phyloP scores from a whole-genome alignment of 2,888 invertebrate genomes.

The Tricholauxania praeusta region DNA sequence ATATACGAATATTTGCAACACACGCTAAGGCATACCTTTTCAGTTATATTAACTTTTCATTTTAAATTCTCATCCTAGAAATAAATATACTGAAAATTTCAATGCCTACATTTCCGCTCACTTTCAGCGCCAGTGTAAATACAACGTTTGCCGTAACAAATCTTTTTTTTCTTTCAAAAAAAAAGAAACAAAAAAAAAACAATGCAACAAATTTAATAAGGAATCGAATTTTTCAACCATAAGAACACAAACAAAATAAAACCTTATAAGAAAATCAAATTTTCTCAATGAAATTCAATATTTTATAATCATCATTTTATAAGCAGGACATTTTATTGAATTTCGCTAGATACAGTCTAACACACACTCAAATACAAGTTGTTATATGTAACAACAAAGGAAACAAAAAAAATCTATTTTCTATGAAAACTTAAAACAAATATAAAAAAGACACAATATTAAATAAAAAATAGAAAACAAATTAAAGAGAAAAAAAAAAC shows the following conservation, averaged over 20 bases:
- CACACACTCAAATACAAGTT: constrained; percentile 20
- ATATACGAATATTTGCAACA: too few species aligned
- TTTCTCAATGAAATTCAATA: constrained; percentile 11
- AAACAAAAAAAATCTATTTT: constrained; percentile 58
- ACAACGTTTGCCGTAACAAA: too few species aligned
- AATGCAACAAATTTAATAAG: neutral
- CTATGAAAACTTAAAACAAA: constrained; percentile 36
- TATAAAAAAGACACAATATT: constrained; percentile 42
- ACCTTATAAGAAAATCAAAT: constrained; percentile 19
- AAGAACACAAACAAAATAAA: neutral
- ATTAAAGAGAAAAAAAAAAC: constrained; percentile 7
- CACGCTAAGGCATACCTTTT: too few species aligned
- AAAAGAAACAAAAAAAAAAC: neutral
- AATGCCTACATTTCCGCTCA: too few species aligned
- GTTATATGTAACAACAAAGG: constrained; percentile 22
- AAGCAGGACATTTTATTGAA: constrained; percentile 9
- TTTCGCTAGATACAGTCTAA: constrained; percentile 16
- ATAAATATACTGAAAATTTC: too few species aligned
- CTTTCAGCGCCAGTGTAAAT: too few species aligned
- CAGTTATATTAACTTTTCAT: too few species aligned
- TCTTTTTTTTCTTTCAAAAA: neutral
- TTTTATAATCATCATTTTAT: constrained; percentile 4
- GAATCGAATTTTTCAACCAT: neutral
- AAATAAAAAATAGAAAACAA: constrained; percentile 32
- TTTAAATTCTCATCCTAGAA: too few species aligned